Evolutionary conservation across 2,797 vertebrate species (phyloP), one percentile per base, ranked within the genome.

Genomic region (Aselliscus stoliczkanus): DNA sequence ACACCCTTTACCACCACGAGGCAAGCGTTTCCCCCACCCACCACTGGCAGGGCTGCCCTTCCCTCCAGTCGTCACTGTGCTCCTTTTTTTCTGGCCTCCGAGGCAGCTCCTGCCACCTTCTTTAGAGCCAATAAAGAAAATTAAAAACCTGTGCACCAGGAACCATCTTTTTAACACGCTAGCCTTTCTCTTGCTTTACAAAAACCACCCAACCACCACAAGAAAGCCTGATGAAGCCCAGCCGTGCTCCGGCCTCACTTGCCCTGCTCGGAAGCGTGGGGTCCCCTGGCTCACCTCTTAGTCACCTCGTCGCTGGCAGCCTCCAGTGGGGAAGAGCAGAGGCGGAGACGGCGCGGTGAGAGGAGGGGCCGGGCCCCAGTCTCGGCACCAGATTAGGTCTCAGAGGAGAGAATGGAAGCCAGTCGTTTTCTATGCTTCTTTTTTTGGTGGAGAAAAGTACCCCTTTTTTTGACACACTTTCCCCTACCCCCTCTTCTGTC

Each of bases 121-220:
- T 97, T 98, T 98, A 98, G 97, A 98, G 98, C 98, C 98, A 98
- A 98, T 97, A 98, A 98, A 98, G 97, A 97, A 93, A 98, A 97
- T 97, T 97, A 60, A 97, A 98, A 97, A 97, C 96, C 97, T 88
- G 97, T 27, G 98, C 98, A 93, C 98, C 98, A 98, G 98, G 98
- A 98, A 93, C 97, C 97, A 96, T 97, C 98, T 98, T 97, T 97
- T 96, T 98, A 97, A 98, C 95, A 97, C 58, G 93, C 87, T 98
- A 97, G 96, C 96, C 98, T 97, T 98, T 97, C 97, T 98, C 97
- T 98, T 98, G 97, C 96, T 98, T 98, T 97, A 90, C 97, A 97
- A 98, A 98, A 98, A 97, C 98, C 93, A 97, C 80, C 90, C 83
- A 90, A 0, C 88, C 97, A 97, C 90, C 97, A 97, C 94, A 44